phyloP scores from a whole-genome alignment of 2,113 vertebrate genomes.

The Pelusios castaneus region DNA sequence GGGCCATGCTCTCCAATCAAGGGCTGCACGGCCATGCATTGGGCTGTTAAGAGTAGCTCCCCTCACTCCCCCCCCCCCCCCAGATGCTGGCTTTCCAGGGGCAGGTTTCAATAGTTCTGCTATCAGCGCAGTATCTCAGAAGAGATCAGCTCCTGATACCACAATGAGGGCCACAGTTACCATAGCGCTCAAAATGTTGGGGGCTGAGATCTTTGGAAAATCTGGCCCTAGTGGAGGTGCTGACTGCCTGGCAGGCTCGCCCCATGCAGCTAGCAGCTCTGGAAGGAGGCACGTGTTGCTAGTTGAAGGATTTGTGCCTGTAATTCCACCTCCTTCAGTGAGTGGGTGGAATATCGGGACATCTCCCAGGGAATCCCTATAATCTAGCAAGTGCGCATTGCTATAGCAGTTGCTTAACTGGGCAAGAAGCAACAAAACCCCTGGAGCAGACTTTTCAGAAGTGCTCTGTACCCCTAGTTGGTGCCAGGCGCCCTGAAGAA shows the following conservation, averaged over 20 bases:
- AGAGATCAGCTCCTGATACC: not conserved
- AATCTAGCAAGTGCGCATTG: not conserved
- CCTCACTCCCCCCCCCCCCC: too few species aligned
- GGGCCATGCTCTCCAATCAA: not conserved
- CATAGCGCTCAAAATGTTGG: not conserved
- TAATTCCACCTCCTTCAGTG: not conserved
- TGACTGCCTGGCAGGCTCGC: not conserved
- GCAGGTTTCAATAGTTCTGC: not conserved
- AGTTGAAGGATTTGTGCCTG: not conserved
- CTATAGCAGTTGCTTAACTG: too few species aligned
- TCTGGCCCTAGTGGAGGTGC: fast-evolving
- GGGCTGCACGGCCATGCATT: too few species aligned
- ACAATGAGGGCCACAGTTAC: not conserved
- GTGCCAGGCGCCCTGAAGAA: not conserved
- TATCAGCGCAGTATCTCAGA: fast-evolving
- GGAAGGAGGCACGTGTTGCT: not conserved
- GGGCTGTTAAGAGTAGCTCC: not conserved
- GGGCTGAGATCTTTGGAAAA: not conserved
- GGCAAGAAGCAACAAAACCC: not conserved
- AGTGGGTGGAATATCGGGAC: not conserved
- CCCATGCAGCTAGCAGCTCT: fast-evolving
- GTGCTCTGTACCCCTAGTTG: not conserved
- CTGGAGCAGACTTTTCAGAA: not conserved
- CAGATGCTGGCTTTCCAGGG: fast-evolving
- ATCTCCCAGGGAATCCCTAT: not conserved